Evolutionary conservation across 2,888 invertebrate genomes (phyloP), one percentile per base, ranked within the genome.

Genomic region (Tribolium freemani): DNA sequence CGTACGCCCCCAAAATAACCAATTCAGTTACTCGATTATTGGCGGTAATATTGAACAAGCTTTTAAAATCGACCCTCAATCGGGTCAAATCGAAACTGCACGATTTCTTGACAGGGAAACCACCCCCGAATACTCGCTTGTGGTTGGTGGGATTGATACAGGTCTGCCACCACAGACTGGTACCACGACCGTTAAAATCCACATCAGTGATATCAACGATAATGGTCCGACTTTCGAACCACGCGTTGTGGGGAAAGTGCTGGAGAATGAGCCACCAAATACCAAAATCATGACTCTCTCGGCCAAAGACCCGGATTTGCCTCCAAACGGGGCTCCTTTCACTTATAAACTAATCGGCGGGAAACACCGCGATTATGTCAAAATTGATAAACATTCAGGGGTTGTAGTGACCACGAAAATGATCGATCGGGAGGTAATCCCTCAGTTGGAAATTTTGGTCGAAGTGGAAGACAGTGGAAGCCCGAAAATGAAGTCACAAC

Each of bases 121-220:
- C 0, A 88, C 93, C 3, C 88, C 94, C 0, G 86, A 88, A 16
- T 97, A 96, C 84, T 91, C 91, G 72, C 84, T 97, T 61, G 91
- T 93, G 16, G 88, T 97, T 13, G 96, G 95, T 1, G 97, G 96
- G 1, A 95, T 96, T 69, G 97, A 97, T 82, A 95, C 93, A 4
- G 97, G 97, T 0, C 85, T 90, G 8, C 97, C 97, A 1, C 96
- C 96, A 1, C 96, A 96, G 87, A 97, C 96, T 53, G 97, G 96
- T n/a, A 95, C 95, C 0, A 90, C 96, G 0, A 91, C 92, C 0
- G 94, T 98, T 0, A 92, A 91, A 83, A 93, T 98, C 63, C 90
- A 91, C 20, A 84, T 98, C 0, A 89, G 91, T 5, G 97, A 98
- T 84, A 90, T 96, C n/a, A 98, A 98, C 83, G 97, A 98, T 83